phyloP scores from a whole-genome alignment of 2,888 invertebrate species.

The Miltochrista miniata region DNA sequence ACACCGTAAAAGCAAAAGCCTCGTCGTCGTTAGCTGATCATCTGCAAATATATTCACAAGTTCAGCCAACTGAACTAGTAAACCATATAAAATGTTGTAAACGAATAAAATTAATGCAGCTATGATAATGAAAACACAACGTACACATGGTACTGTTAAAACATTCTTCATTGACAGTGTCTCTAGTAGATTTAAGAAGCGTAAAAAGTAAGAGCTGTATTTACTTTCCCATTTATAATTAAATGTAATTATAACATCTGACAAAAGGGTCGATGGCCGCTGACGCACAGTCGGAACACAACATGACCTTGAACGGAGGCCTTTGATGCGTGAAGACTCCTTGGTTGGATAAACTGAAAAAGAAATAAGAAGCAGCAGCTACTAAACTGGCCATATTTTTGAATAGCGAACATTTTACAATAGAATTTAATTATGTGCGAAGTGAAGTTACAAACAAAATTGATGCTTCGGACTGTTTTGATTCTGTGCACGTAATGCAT shows the following conservation, averaged over 20 bases:
- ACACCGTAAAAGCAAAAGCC: too few relatives aligned
- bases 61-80: too few relatives aligned
- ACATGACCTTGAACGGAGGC: constrained; percentile 1
- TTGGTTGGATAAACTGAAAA: not conserved
- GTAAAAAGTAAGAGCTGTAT: constrained; percentile 1
- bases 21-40: too few relatives aligned
- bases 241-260: constrained; percentile 5
- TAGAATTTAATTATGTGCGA: too few relatives aligned
- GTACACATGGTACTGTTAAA: not conserved
- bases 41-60: too few relatives aligned
- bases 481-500: too few relatives aligned
- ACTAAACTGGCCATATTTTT: not conserved
- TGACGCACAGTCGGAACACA: not conserved
- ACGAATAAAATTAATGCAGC: too few relatives aligned
- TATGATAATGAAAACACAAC: not conserved
- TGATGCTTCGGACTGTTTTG: too few relatives aligned
- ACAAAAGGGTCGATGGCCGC: constrained; percentile 2
- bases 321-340: not conserved
- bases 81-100: too few relatives aligned
- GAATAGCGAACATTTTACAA: not conserved
- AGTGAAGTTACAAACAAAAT: too few relatives aligned
- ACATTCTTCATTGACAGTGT: not conserved
- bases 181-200: not conserved
- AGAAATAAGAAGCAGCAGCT: too few relatives aligned
- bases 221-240: constrained; percentile 4